Conservation (phyloP, 2,797 vertebrate species). For the Acestrorhynchus altus region DNA sequence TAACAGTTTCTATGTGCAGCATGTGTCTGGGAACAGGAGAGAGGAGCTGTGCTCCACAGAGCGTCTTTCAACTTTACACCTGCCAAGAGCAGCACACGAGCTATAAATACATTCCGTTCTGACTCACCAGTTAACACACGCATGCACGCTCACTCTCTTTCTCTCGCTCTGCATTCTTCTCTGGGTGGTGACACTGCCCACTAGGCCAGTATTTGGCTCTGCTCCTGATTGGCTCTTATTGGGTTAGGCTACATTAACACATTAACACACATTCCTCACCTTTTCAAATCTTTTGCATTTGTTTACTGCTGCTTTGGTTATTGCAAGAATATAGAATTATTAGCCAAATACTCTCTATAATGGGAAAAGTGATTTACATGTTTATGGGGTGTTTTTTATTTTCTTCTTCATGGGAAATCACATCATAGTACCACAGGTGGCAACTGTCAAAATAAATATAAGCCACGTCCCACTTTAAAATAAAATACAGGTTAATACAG, state of each 20-base stretch:
- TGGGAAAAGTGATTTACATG: background rate
- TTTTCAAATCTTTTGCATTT: background rate
- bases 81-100: conserved; percentile 52
- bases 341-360: background rate
- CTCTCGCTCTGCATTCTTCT: conserved; percentile 1
- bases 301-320: background rate
- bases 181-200: conserved; percentile 11
- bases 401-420: background rate
- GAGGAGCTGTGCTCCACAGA: conserved; percentile 21
- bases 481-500: background rate
- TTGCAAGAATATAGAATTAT: background rate
- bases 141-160: background rate
- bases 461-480: background rate
- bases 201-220: background rate
- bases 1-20: conserved; percentile 37
- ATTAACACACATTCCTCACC: background rate
- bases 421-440: background rate
- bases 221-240: conserved; percentile 4
- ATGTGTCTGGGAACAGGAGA: conserved; percentile 11
- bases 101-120: conserved; percentile 55
- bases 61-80: conserved; percentile 55
- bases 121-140: conserved; percentile 36
- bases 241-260: background rate
- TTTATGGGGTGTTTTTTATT: background rate
- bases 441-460: background rate